Evolutionary conservation across 2,888 invertebrate genomes (phyloP).

Genomic region (Cephus pulcher): DNA sequence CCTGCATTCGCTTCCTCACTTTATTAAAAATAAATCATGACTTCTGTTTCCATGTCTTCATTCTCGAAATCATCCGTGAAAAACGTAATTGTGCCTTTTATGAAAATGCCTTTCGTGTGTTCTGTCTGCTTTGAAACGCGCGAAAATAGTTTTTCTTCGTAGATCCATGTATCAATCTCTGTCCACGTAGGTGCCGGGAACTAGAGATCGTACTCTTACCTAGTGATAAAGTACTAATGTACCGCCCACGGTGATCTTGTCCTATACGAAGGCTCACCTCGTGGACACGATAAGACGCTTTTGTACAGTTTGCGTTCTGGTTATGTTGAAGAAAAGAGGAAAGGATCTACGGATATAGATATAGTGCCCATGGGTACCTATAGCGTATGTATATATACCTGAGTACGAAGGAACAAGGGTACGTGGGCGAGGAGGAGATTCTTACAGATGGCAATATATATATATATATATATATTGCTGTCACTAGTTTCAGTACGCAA

Average conservation of each 20-base stretch:
- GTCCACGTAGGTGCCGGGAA: neutral
- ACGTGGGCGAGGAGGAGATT: neutral
- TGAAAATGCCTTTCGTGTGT: neutral
- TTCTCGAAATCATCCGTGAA: neutral
- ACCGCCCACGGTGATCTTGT: conserved; percentile 37
- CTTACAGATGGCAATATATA: neutral
- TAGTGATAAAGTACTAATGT: conserved; percentile 34
- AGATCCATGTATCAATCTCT: neutral
- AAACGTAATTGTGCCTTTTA: neutral
- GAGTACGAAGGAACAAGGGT: neutral
- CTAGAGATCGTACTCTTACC: neutral
- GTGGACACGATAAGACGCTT: conserved; percentile 28
- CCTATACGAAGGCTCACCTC: conserved; percentile 29
- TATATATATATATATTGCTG: neutral
- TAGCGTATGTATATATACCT: neutral
- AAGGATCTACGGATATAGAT: neutral
- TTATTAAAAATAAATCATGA: neutral
- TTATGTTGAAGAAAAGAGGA: neutral
- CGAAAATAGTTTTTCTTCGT: neutral
- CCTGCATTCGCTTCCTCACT: neutral
- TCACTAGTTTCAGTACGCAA: neutral
- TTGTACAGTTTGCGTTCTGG: neutral
- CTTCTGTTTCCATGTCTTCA: neutral
- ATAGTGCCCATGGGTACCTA: neutral
- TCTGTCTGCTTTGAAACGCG: neutral